Conservation (phyloP, 2,888 invertebrate species). For the Alitta virens region DNA sequence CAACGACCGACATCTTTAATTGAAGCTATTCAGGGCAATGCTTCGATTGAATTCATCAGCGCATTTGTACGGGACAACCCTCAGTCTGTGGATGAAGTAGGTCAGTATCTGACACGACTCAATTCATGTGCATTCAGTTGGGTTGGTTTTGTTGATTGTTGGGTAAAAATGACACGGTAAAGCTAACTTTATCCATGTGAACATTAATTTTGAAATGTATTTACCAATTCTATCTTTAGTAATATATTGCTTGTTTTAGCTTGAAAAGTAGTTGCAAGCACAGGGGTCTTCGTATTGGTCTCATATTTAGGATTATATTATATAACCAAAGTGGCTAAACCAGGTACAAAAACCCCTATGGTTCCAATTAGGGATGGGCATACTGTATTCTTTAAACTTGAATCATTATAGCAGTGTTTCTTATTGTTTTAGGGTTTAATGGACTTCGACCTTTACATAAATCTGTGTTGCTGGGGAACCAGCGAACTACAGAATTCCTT, state of each 20-base stretch:
- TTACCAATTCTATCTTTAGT: neutral
- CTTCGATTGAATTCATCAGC: neutral
- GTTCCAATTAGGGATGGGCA: too few relatives aligned
- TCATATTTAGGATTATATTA: too few relatives aligned
- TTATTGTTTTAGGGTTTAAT: conserved; percentile 45
- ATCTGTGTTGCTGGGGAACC: conserved; percentile 46
- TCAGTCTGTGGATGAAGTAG: neutral
- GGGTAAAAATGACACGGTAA: too few relatives aligned
- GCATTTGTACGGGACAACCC: neutral
- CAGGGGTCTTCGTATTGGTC: too few relatives aligned
- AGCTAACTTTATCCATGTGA: too few relatives aligned
- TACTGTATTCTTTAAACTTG: too few relatives aligned
- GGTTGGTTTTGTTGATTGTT: neutral
- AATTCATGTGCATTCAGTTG: neutral
- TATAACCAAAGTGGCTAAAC: too few relatives aligned
- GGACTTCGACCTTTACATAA: conserved; percentile 48
- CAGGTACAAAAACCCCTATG: too few relatives aligned
- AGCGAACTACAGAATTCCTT: conserved; percentile 36
- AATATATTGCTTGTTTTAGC: neutral
- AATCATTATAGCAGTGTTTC: too few relatives aligned
- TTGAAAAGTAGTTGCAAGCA: too few relatives aligned
- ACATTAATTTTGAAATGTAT: neutral
- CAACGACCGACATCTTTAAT: neutral
- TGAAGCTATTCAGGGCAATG: neutral
- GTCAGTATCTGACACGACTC: too few relatives aligned